Evolutionary conservation across 2,797 vertebrate species (phyloP).

Genomic region (Falco biarmicus): DNA sequence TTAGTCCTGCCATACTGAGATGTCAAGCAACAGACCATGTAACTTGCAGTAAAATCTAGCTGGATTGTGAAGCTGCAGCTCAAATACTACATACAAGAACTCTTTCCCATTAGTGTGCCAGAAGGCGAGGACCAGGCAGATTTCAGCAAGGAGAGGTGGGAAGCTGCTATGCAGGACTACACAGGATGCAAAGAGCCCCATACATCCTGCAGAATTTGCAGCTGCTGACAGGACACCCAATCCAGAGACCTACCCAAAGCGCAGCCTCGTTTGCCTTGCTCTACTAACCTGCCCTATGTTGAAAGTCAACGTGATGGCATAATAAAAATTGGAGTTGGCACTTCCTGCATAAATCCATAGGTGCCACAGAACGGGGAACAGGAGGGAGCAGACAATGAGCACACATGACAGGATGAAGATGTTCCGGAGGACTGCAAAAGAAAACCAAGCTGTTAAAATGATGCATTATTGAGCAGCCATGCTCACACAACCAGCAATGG

Average conservation of each 20-base stretch:
- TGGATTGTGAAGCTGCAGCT: not conserved
- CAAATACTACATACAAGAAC: not conserved
- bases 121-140: not conserved
- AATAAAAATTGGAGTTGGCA: constrained; percentile 99
- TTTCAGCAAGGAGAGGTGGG: not conserved
- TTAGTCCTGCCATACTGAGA: not conserved
- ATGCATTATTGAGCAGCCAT: not conserved
- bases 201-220: not conserved
- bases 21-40: not conserved
- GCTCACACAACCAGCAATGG: not conserved
- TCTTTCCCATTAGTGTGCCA: not conserved
- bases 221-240: not conserved
- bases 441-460: constrained; percentile 8
- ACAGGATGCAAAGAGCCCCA: not conserved
- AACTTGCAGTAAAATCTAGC: accelerated
- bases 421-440: constrained; percentile 90
- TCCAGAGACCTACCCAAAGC: not conserved
- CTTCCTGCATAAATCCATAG: constrained; percentile 99
- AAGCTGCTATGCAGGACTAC: not conserved
- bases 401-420: constrained; percentile 94
- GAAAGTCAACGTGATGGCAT: constrained; percentile 96
- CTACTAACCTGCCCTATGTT: constrained; percentile 92
- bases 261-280: not conserved
- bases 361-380: constrained; percentile 98
- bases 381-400: constrained; percentile 89